A percentile compares a stretch with the other conserved stretches of the same genome.
phyloP scores from a whole-genome alignment of 2,797 vertebrate genomes.

The Dendrocincla tyrannina region DNA sequence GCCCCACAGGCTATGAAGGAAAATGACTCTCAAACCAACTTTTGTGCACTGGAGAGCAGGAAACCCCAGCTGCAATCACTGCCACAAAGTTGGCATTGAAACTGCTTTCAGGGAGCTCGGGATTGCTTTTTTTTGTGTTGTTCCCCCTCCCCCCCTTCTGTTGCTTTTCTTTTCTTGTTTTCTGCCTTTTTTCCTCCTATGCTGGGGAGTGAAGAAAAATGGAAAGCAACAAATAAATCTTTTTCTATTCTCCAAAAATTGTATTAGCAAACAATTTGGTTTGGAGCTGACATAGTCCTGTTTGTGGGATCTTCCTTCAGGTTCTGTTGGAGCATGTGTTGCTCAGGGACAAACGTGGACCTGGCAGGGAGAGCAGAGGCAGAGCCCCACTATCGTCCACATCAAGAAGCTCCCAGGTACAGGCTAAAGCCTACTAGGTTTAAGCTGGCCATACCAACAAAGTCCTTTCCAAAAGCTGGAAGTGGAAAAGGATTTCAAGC shows the following conservation, averaged over 20 bases:
- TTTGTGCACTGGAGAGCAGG: neutral
- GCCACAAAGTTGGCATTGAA: neutral
- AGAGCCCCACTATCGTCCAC: neutral
- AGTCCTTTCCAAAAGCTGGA: neutral
- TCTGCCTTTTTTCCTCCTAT: neutral
- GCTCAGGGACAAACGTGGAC: neutral
- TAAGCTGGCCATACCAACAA: neutral
- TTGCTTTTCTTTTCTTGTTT: neutral
- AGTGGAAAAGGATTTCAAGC: neutral
- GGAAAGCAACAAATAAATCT: neutral
- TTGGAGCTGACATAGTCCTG: neutral
- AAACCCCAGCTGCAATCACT: neutral
- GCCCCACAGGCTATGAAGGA: fast-evolving
- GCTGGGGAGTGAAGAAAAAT: neutral
- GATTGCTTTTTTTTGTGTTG: too few species aligned
- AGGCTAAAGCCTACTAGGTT: neutral
- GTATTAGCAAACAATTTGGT: neutral
- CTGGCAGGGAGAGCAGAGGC: neutral
- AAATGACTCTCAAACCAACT: neutral
- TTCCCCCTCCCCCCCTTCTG: too few species aligned
- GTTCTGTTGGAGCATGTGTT: neutral
- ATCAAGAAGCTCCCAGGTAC: neutral
- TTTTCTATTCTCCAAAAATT: neutral
- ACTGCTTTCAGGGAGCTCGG: neutral
- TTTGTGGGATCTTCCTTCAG: neutral